These are phyloP conservation scores for Megaceryle alcyon DNA, from an alignment of 2,797 vertebrate species.

Conservation along the genomic window DNA sequence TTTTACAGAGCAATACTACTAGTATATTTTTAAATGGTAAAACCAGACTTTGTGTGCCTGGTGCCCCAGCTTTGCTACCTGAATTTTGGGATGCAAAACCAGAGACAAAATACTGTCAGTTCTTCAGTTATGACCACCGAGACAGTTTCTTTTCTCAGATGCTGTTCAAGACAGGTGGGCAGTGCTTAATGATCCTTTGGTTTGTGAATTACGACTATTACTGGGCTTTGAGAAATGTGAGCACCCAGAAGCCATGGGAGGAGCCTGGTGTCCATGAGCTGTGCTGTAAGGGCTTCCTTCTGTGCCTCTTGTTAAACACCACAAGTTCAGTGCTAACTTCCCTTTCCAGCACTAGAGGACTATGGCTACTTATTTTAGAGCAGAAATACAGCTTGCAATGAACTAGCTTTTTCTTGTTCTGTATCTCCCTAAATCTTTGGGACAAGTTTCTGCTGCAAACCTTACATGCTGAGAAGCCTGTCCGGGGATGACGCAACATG, in stretches of 20 bases:
- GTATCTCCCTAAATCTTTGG: not conserved
- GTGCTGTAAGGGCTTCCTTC: not conserved
- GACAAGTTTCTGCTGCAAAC: not conserved
- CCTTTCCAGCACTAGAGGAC: not conserved
- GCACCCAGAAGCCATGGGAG: fast-evolving
- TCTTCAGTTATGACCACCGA: not conserved
- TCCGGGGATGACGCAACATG: not conserved
- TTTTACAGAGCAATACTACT: not conserved
- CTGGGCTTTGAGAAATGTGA: not conserved
- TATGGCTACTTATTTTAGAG: not conserved
- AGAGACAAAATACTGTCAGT: not conserved
- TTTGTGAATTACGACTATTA: not conserved
- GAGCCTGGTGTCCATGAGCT: not conserved
- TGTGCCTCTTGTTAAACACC: not conserved
- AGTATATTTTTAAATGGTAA: not conserved
- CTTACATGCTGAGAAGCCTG: not conserved
- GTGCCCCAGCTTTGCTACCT: not conserved
- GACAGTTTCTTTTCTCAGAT: not conserved
- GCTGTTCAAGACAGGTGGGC: not conserved
- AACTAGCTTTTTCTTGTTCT: not conserved
- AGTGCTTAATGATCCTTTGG: not conserved
- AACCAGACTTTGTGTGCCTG: not conserved
- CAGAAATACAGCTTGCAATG: not conserved
- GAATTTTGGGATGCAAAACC: not conserved
- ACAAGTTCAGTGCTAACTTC: not conserved